Evolutionary conservation across 2,888 invertebrate genomes (phyloP).

Genomic region (Eupithecia vulgata): DNA sequence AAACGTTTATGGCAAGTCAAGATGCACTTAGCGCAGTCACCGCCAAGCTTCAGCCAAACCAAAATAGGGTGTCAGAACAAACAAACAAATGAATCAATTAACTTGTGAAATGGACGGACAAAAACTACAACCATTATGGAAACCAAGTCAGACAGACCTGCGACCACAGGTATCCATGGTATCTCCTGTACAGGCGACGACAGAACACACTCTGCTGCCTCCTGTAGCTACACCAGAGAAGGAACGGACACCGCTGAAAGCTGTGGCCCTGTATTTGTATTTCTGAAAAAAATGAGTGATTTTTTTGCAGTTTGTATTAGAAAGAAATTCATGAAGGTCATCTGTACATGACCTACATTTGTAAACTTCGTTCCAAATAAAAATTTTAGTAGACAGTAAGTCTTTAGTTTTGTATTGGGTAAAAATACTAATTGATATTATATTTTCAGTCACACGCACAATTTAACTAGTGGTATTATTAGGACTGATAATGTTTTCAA

Average conservation of each 20-base stretch:
- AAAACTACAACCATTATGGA: neutral
- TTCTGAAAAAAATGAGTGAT: slow-evolving; percentile 51
- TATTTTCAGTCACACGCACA: neutral
- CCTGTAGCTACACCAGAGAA: slow-evolving; percentile 74
- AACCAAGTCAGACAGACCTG: slow-evolving; percentile 55
- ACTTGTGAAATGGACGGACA: neutral
- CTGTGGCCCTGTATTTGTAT: slow-evolving; percentile 79
- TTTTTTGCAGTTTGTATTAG: neutral
- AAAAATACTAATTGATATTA: neutral
- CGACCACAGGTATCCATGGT: slow-evolving; percentile 73
- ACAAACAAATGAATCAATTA: neutral
- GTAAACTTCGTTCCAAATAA: neutral
- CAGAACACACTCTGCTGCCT: slow-evolving; percentile 77
- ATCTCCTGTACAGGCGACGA: slow-evolving; percentile 79
- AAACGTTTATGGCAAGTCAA: too few relatives aligned
- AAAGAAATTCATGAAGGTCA: neutral
- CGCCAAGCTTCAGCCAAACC: too few relatives aligned
- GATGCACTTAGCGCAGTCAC: too few relatives aligned
- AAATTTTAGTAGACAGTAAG: too few relatives aligned
- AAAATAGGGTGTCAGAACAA: too few relatives aligned
- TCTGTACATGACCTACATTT: neutral
- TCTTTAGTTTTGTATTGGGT: neutral
- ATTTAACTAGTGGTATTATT: neutral
- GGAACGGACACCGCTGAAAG: slow-evolving; percentile 80
- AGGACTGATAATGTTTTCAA: neutral